Percentiles rank a stretch among this genome's conserved stretches.
Conservation (phyloP, 2,113 vertebrate species). For the Pseudorectes ferrugineus region DNA sequence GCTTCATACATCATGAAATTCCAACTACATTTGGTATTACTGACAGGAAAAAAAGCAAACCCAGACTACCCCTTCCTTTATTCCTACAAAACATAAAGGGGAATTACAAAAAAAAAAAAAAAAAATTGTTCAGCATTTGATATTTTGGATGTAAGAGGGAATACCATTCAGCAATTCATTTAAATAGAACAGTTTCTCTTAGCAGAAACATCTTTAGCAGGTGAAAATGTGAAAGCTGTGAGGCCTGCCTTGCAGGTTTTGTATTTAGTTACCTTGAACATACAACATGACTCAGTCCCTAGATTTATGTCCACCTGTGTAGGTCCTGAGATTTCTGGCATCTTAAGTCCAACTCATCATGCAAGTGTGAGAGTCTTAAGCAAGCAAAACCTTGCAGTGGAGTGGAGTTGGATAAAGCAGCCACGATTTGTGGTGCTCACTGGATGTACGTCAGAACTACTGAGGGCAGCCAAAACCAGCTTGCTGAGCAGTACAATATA, state of each 20-base stretch:
- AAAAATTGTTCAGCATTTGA: rapidly evolving
- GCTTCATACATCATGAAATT: not conserved
- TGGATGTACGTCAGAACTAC: not conserved
- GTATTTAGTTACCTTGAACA: not conserved
- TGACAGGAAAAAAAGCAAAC: rapidly evolving
- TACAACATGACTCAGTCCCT: not conserved
- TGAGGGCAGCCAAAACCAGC: not conserved
- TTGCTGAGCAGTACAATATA: not conserved
- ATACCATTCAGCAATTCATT: not conserved
- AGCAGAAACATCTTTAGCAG: not conserved
- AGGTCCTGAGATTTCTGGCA: not conserved
- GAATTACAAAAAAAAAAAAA: not conserved
- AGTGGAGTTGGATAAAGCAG: not conserved
- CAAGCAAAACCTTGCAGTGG: not conserved
- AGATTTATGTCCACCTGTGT: not conserved
- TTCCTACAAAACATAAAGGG: not conserved
- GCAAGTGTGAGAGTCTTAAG: not conserved
- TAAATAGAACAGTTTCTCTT: not conserved
- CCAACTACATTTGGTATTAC: not conserved
- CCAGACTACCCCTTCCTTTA: not conserved
- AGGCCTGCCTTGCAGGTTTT: not conserved
- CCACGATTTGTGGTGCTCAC: not conserved
- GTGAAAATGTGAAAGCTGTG: not conserved
- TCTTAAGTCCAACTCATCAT: not conserved
- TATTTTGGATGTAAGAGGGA: not conserved